These are phyloP conservation scores for Apamea crenata DNA, from an alignment of 2,888 invertebrate genomes.

Conservation along the genomic window DNA sequence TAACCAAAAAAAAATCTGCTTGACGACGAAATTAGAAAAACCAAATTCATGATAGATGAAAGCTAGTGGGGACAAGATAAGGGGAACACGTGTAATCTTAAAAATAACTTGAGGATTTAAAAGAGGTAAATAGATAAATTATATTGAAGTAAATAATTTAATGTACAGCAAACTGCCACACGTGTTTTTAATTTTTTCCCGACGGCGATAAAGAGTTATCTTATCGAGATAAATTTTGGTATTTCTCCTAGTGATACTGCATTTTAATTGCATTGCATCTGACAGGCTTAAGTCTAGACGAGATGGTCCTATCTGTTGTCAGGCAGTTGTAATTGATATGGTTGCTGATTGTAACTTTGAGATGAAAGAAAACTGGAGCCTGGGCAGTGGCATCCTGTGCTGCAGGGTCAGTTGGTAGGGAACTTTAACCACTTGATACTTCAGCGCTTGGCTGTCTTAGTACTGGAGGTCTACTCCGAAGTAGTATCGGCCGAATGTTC, in stretches of 20 bases:
- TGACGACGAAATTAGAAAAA: constrained; percentile 10
- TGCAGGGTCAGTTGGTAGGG: background rate
- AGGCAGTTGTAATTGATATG: background rate
- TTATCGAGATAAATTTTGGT: background rate
- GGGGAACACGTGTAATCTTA: constrained; percentile 4
- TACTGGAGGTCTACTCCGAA: too few relatives aligned
- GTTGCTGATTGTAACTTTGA: background rate
- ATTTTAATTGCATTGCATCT: constrained; percentile 6
- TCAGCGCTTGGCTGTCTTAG: background rate
- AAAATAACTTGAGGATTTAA: constrained; percentile 24
- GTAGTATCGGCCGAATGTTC: too few relatives aligned
- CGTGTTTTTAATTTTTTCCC: background rate
- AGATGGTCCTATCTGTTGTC: background rate
- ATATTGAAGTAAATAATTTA: constrained; percentile 4
- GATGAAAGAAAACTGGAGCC: background rate
- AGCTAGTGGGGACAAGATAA: constrained; percentile 5
- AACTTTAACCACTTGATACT: background rate
- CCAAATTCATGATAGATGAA: background rate
- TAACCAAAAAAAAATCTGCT: constrained; percentile 1
- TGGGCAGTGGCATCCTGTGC: background rate
- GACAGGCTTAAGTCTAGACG: background rate
- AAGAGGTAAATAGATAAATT: background rate
- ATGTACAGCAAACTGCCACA: background rate
- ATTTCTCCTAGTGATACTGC: background rate
- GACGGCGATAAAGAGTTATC: background rate